Evolutionary conservation across 2,888 invertebrate genomes (phyloP), one percentile per base, ranked within the genome.

Genomic region (Platycheirus albimanus): DNA sequence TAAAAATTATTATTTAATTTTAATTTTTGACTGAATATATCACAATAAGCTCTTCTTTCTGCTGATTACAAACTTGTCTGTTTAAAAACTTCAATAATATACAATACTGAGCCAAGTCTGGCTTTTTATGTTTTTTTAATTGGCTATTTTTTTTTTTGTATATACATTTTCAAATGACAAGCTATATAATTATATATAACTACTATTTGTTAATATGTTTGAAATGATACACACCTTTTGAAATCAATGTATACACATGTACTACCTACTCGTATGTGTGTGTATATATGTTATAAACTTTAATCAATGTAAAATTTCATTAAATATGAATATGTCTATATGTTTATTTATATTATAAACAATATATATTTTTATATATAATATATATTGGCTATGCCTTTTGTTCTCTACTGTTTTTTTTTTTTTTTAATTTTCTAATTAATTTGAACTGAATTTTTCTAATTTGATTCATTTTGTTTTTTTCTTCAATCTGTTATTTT

Each of bases 41-140:
- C 83, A 83, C 83, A 72, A 78, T 78, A 83, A 83, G 83, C 83
- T 74, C 69, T 83, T 83, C 83, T 78, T 83, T 83, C 83, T 83
- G 78, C 83, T 83, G 72, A 72, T 51, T 43, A 56, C 10, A 61
- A 80, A 66, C 56, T 41, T 71, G 66, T 64, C 56, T 83, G 63
- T 61, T 45, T 43, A 6, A 67, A 67, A 74, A 51, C 11, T 19
- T 47, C 38, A 71, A 81, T 36, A 47, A 58, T 3, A 36, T 61
- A 56, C 20, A 30, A 6, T 43, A 51, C 33, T 19, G 66, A 72
- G 81, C 66, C 76, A 47, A 19, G 17, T 47, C 10, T 56, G 83
- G 77, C 76, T 61, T 75, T 24, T 38, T 76, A 36, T 49, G 8
- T 56, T 10, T 51, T 36, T 56, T 56, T 33, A 76, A 83, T 72